phyloP scores from a whole-genome alignment of 2,113 vertebrate genomes.

The Geococcyx californianus region DNA sequence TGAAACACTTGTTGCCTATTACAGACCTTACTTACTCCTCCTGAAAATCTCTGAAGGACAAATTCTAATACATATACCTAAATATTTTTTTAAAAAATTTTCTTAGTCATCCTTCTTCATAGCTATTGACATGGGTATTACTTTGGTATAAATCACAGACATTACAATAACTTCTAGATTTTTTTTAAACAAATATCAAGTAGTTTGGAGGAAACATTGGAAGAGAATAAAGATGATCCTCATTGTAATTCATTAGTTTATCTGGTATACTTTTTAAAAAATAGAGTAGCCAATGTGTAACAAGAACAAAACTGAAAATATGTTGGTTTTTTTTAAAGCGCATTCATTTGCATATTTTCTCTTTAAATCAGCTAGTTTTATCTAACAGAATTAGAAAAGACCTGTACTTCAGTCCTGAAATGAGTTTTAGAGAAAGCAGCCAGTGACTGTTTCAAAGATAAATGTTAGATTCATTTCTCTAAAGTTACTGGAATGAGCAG shows the following conservation, averaged over 20 bases:
- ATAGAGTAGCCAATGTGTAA: background rate
- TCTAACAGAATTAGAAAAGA: background rate
- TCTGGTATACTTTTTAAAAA: background rate
- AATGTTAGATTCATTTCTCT: background rate
- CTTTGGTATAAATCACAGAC: background rate
- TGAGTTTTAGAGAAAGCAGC: background rate
- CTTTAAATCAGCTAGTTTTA: background rate
- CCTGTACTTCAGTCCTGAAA: background rate
- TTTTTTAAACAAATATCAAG: background rate
- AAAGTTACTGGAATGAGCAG: background rate
- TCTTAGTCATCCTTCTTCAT: background rate
- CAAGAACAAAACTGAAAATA: background rate
- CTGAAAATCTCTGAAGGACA: conserved; percentile 33
- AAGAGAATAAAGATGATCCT: background rate
- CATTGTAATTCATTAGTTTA: background rate
- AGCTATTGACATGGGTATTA: background rate
- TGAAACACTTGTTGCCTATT: background rate
- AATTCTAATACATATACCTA: background rate
- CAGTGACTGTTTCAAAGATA: background rate
- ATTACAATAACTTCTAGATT: background rate
- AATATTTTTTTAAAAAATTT: background rate
- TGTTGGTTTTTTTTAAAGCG: background rate
- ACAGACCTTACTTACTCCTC: background rate
- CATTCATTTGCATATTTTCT: background rate
- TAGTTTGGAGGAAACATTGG: background rate